Percentiles rank a stretch among this genome's conserved stretches.
Evolutionary conservation across 2,113 vertebrate genomes (phyloP).

Genomic region (Oreocharis arfaki): DNA sequence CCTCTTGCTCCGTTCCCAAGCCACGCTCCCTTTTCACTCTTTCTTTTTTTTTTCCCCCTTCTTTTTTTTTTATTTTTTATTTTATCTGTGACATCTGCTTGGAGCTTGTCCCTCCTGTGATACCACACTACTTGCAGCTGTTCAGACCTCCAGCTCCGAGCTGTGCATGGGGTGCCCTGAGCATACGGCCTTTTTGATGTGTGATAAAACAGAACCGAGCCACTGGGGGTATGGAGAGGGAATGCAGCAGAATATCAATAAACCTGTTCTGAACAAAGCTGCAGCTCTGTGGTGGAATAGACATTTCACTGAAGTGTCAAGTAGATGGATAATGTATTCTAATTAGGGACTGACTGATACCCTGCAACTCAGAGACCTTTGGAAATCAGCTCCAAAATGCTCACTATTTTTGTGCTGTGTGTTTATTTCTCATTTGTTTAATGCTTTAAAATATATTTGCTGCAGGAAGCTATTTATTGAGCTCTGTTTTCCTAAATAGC

Average conservation of each 20-base stretch:
- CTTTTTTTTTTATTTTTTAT: background rate
- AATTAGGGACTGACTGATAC: conserved; percentile 71
- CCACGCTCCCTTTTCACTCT: conserved; percentile 13
- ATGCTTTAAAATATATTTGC: background rate
- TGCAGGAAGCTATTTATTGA: background rate
- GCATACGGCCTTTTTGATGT: conserved; percentile 95
- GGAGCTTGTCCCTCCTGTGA: conserved; percentile 84
- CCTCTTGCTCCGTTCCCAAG: conserved; percentile 75
- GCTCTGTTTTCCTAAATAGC: background rate
- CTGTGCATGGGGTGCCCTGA: conserved; percentile 73
- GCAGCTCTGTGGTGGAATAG: conserved; percentile 62
- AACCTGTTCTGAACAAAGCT: conserved; percentile 76
- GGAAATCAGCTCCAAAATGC: conserved; percentile 43
- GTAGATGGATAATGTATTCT: conserved; percentile 77
- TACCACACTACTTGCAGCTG: conserved; percentile 89
- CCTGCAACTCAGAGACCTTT: conserved; percentile 28
- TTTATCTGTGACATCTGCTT: conserved; percentile 91
- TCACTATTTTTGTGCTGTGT: background rate
- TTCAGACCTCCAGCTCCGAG: conserved; percentile 86
- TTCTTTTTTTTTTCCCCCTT: fast-evolving
- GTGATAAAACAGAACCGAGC: conserved; percentile 97
- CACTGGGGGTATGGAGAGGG: conserved; percentile 80
- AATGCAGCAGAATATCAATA: conserved; percentile 91
- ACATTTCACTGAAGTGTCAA: conserved; percentile 74
- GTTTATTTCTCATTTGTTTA: background rate